phyloP scores from a whole-genome alignment of 2,888 invertebrate genomes.

The Strigamia maritima region DNA sequence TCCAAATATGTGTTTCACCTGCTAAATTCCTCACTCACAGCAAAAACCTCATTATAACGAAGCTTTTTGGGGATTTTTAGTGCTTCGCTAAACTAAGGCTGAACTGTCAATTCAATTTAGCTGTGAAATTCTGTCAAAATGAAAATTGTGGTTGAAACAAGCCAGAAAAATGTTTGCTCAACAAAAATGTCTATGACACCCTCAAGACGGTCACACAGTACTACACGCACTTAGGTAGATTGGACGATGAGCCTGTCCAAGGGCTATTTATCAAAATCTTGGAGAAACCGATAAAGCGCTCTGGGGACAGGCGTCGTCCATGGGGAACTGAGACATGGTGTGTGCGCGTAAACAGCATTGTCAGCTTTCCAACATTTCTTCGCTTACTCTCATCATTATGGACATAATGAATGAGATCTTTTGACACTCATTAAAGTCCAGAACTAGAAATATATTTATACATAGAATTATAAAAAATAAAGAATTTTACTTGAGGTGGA shows the following conservation, averaged over 20 bases:
- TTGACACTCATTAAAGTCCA: too few species aligned
- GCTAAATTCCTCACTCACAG: too few species aligned
- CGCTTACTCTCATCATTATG: background rate
- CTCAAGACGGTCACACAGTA: background rate
- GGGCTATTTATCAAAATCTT: background rate
- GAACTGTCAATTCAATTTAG: background rate
- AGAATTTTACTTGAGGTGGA: too few species aligned
- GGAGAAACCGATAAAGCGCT: background rate
- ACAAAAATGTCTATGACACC: background rate
- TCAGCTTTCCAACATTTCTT: background rate
- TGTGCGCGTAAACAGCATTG: background rate
- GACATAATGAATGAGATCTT: background rate
- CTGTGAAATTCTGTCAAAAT: background rate
- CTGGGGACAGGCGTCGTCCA: background rate
- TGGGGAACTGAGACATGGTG: background rate
- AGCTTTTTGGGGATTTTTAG: too few species aligned
- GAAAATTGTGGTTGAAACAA: background rate
- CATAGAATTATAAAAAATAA: too few species aligned
- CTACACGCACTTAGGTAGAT: background rate
- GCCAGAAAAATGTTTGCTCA: background rate
- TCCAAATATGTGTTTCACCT: too few species aligned
- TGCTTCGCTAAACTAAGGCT: too few species aligned
- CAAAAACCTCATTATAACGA: too few species aligned
- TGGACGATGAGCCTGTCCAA: background rate
- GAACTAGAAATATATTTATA: too few species aligned